These are phyloP conservation scores for Montipora cactus DNA, from an alignment of 64 coral and sea anemone genomes.

Conservation along the genomic window DNA sequence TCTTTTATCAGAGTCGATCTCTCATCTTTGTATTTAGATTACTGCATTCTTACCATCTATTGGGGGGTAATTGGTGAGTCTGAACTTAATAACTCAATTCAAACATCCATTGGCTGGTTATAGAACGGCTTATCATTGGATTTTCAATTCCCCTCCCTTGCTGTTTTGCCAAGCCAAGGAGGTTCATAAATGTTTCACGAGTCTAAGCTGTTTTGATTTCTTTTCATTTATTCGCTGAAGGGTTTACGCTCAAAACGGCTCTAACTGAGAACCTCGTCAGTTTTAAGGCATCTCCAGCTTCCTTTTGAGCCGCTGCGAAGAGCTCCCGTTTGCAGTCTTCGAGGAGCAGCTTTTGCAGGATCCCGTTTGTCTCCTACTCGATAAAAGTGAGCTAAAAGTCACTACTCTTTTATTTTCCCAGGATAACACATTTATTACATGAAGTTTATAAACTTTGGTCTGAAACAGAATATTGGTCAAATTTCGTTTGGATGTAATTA, in stretches of 20 bases:
- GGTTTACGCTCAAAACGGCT: constrained; percentile 22
- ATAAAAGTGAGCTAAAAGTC: not conserved
- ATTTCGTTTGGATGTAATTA: not conserved
- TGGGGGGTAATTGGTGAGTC: not conserved
- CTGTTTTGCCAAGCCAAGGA: constrained; percentile 11
- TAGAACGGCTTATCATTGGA: constrained; percentile 21
- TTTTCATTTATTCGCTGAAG: constrained; percentile 29
- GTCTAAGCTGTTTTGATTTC: constrained; percentile 36
- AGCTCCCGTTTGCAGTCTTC: not conserved
- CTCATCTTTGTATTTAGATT: not conserved
- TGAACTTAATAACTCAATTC: constrained; percentile 12
- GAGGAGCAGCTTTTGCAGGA: no score
- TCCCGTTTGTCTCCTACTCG: not conserved
- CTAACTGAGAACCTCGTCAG: not conserved
- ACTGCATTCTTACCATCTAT: constrained; percentile 5
- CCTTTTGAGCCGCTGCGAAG: not conserved
- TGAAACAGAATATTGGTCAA: not conserved
- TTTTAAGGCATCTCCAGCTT: not conserved
- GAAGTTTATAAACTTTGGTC: not conserved
- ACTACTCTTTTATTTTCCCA: not conserved
- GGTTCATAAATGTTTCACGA: constrained; percentile 37
- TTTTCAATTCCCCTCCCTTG: not conserved
- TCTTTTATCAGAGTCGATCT: not conserved
- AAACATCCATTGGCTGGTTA: constrained; percentile 22
- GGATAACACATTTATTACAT: not conserved